Evolutionary conservation across 1,140 invertebrate species (phyloP), one percentile per base, ranked within the genome.

Genomic region (Diachasma alloeum): DNA sequence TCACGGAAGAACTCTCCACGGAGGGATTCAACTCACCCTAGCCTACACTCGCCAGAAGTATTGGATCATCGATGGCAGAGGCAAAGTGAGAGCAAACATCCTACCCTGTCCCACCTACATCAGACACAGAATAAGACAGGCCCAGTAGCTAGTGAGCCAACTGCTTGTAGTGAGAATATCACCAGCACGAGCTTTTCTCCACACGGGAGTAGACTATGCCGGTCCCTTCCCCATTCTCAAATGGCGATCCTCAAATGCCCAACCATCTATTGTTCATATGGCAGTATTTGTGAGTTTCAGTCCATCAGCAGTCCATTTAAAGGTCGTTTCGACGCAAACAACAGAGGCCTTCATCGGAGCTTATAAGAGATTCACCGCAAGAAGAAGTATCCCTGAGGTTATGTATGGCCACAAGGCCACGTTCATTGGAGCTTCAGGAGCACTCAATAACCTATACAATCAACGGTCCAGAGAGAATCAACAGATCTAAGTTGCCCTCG

Each of bases 131-230:
- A 24, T 17, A 26, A 44, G 24, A 6, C 19, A 22, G n/a, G 46
- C 70, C 9, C 70, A 72, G 17, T 83, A 85, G 53, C 13, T 79
- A 3, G 86, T 87, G 86, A 83, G 82, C 19, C 78, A 85, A 19
- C 76, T 88, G 17, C 87, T 85, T 8, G 17, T n/a, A n/a, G n/a
- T n/a, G n/a, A n/a, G n/a, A n/a, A n/a, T n/a, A n/a, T n/a, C n/a
- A n/a, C n/a, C n/a, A n/a, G n/a, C n/a, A n/a, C n/a, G n/a, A n/a
- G n/a, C n/a, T n/a, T n/a, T n/a, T n/a, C n/a, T n/a, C n/a, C n/a
- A n/a, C n/a, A n/a, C n/a, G n/a, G n/a, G n/a, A n/a, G n/a, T n/a
- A n/a, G n/a, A n/a, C n/a, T n/a, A n/a, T n/a, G n/a, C n/a, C n/a
- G n/a, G n/a, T n/a, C n/a, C n/a, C n/a, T n/a, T n/a, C n/a, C n/a